These are phyloP conservation scores for Tylochromis polylepis DNA, from an alignment of 2,113 vertebrate species.

Conservation along the genomic window DNA sequence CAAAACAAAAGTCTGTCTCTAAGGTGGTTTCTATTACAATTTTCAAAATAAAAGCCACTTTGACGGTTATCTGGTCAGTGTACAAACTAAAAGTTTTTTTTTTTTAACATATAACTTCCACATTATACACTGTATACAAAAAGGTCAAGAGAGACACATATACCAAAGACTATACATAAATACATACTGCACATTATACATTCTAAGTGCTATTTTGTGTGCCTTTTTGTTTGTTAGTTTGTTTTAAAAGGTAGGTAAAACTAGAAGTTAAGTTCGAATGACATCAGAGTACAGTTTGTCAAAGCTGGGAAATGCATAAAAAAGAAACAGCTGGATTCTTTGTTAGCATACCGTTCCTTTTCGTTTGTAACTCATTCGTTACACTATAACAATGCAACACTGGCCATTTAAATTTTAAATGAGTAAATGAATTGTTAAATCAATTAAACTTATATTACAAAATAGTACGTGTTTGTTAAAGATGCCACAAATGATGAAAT, in stretches of 20 bases:
- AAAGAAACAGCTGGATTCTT: neutral
- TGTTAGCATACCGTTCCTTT: neutral
- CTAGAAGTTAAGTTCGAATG: neutral
- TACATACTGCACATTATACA: neutral
- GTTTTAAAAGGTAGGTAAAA: too few species aligned
- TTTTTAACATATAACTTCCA: neutral
- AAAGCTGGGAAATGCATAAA: neutral
- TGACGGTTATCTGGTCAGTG: neutral
- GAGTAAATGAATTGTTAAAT: neutral
- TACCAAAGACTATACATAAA: neutral
- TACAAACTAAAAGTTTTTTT: neutral
- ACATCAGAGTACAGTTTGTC: neutral
- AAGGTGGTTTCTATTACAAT: rapidly evolving
- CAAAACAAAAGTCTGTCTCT: constrained; percentile 14
- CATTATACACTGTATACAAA: neutral
- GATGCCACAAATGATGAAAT: neutral
- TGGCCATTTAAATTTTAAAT: neutral
- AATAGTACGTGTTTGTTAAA: neutral
- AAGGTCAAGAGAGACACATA: neutral
- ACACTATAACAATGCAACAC: neutral
- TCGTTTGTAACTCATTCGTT: neutral
- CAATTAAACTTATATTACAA: neutral
- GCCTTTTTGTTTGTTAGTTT: neutral
- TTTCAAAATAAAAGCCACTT: neutral
- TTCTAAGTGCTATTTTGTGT: neutral